Conservation (phyloP, 2,888 invertebrate genomes). For the Tenthredo livida region DNA sequence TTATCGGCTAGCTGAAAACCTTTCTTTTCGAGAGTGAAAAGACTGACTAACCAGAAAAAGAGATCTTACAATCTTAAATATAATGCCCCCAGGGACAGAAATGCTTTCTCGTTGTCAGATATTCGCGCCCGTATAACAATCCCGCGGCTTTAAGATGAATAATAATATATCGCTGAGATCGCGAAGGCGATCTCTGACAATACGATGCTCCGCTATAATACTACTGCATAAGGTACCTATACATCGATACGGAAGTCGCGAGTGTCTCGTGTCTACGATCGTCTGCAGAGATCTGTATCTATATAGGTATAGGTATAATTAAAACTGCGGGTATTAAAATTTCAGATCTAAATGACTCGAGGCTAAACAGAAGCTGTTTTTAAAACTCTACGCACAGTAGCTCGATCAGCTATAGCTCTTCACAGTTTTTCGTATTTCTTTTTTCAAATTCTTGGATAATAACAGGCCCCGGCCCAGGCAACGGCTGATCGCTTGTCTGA, state of each 20-base stretch:
- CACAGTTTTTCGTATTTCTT: not conserved
- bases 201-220: not conserved
- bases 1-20: constrained; percentile 24
- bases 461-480: constrained; percentile 65
- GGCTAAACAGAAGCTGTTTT: not conserved
- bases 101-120: constrained; percentile 49
- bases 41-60: constrained; percentile 24
- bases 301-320: not conserved
- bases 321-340: not conserved
- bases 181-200: not conserved
- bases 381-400: not conserved
- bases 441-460: constrained; percentile 71
- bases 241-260: not conserved
- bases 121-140: constrained; percentile 11
- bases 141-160: not conserved
- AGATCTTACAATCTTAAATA: not conserved
- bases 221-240: too few species aligned
- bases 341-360: not conserved
- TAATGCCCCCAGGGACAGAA: constrained; percentile 35
- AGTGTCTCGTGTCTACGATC: not conserved
- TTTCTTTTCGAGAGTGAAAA: constrained; percentile 51
- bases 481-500: constrained; percentile 63
- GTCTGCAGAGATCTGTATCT: not conserved
- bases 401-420: constrained; percentile 1
- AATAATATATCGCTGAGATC: constrained; percentile 2